phyloP scores from a whole-genome alignment of 2,888 invertebrate species.

The Chorisops tibialis region DNA sequence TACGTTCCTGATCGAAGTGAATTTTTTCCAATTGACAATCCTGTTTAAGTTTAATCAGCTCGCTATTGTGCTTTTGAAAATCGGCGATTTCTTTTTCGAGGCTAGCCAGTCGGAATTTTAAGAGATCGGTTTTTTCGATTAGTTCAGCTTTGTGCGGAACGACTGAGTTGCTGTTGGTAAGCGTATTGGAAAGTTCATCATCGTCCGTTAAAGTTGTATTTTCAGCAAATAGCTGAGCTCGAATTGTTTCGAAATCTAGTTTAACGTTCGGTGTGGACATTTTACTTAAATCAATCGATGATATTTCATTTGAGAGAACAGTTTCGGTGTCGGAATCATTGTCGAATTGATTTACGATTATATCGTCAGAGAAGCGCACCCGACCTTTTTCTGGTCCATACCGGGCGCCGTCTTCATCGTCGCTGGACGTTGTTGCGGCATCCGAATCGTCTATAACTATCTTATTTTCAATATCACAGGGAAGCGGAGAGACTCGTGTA shows the following conservation, averaged over 20 bases:
- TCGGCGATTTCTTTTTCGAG: conserved; percentile 62
- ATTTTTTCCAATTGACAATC: conserved; percentile 62
- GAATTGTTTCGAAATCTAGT: conserved; percentile 39
- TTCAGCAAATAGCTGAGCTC: conserved; percentile 49
- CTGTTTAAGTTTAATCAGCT: conserved; percentile 57
- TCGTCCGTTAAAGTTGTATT: conserved; percentile 22
- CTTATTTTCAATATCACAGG: conserved; percentile 31
- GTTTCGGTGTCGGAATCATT: not conserved
- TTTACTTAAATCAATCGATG: not conserved
- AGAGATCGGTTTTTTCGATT: conserved; percentile 54
- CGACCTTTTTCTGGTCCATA: conserved; percentile 12
- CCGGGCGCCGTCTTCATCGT: conserved; percentile 17
- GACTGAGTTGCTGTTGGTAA: not conserved
- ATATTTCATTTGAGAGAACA: conserved; percentile 9
- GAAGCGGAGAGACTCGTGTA: conserved; percentile 29
- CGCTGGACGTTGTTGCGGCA: conserved; percentile 26
- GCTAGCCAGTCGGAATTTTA: conserved; percentile 62
- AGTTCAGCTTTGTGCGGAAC: conserved; percentile 27
- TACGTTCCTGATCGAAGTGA: conserved; percentile 61
- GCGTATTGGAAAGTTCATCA: not conserved
- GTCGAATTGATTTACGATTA: conserved; percentile 8
- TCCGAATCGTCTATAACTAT: conserved; percentile 27
- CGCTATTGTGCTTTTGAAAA: conserved; percentile 56
- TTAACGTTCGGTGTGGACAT: conserved; percentile 37
- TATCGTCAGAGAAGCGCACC: conserved; percentile 32